phyloP scores from a whole-genome alignment of 2,888 invertebrate genomes.

The Caenorhabditis afra region DNA sequence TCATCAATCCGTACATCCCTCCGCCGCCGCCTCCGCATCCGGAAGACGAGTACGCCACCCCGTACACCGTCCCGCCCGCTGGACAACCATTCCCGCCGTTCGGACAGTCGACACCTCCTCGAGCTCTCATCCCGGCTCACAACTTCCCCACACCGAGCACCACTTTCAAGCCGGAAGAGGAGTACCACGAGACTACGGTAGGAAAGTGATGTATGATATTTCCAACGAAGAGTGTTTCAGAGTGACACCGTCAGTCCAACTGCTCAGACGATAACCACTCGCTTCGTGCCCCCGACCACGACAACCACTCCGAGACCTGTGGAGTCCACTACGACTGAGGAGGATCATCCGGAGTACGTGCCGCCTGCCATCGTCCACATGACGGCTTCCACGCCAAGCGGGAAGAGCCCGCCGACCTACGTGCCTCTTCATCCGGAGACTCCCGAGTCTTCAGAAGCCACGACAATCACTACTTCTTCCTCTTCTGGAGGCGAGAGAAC shows the following conservation, averaged over 20 bases:
- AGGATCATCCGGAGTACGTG: conserved; percentile 48
- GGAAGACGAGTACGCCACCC: conserved; percentile 56
- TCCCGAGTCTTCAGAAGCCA: conserved; percentile 11
- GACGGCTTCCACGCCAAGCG: conserved; percentile 49
- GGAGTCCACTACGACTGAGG: conserved; percentile 43
- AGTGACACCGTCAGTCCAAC: conserved; percentile 46
- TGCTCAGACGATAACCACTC: conserved; percentile 51
- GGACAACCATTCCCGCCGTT: conserved; percentile 51
- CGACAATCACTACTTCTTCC: conserved; percentile 11
- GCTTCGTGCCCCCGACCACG: conserved; percentile 11
- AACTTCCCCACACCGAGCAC: conserved; percentile 39
- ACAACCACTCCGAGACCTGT: conserved; percentile 30
- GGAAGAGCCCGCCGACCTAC: conserved; percentile 53
- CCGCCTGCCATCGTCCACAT: conserved; percentile 51
- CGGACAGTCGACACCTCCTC: conserved; percentile 12
- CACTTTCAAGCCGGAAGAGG: conserved; percentile 27
- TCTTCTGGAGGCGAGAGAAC: neutral
- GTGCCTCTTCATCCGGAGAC: conserved; percentile 59
- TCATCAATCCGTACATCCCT: conserved; percentile 50
- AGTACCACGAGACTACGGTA: conserved; percentile 47
- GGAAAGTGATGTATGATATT: neutral
- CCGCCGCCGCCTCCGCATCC: conserved; percentile 45
- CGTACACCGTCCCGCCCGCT: conserved; percentile 48
- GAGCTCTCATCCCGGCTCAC: conserved; percentile 32
- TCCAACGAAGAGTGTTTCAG: conserved; percentile 14